phyloP scores from a whole-genome alignment of 2,113 vertebrate genomes.

The Arvicanthis niloticus region DNA sequence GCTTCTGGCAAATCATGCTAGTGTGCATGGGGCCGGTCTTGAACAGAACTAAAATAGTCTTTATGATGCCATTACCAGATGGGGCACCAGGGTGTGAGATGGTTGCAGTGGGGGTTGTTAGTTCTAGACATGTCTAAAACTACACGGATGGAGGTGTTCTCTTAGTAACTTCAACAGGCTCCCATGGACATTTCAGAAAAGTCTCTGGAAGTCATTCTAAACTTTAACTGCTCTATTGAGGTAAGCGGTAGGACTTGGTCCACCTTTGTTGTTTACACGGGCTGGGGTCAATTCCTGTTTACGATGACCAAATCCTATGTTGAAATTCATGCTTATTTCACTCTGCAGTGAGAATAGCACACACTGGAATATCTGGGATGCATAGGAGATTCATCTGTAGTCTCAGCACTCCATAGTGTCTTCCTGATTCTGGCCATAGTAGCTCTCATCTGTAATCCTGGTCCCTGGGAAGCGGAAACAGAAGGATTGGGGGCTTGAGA shows the following conservation, averaged over 20 bases:
- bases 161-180: neutral
- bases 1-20: neutral
- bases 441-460: neutral
- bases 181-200: neutral
- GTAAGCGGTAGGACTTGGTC: neutral
- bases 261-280: conserved; percentile 10
- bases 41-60: neutral
- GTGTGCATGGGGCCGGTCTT: neutral
- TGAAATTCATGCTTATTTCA: neutral
- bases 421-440: neutral
- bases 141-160: neutral
- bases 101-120: neutral
- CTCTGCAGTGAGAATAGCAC: neutral
- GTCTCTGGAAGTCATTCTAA: conserved; percentile 8
- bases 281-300: neutral
- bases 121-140: neutral
- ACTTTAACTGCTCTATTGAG: conserved; percentile 12
- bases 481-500: too few relatives aligned
- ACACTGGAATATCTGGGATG: neutral
- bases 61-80: neutral
- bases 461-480: neutral
- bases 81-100: neutral
- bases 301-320: neutral
- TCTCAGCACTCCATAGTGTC: neutral
- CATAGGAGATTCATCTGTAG: neutral